phyloP scores from a whole-genome alignment of 2,888 invertebrate genomes.

The Celastrina argiolus region DNA sequence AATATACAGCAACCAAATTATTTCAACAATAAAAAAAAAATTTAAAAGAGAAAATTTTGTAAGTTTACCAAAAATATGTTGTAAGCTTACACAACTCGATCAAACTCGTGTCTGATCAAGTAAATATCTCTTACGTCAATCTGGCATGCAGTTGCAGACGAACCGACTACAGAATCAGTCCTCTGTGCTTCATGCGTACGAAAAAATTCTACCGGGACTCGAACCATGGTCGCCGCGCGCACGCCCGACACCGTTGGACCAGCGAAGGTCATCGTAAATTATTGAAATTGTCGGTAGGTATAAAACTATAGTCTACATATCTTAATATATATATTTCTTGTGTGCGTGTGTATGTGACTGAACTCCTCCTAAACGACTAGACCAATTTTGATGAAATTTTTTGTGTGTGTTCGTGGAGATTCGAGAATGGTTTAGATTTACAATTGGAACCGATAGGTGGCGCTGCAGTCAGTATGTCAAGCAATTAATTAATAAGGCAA shows the following conservation, averaged over 20 bases:
- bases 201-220: background rate
- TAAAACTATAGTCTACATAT: background rate
- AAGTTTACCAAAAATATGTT: constrained; percentile 42
- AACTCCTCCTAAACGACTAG: too few species aligned
- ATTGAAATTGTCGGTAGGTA: background rate
- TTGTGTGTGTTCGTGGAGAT: too few species aligned
- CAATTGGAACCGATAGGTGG: too few species aligned
- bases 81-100: constrained; percentile 64
- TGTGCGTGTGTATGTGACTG: too few species aligned
- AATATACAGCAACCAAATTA: too few species aligned
- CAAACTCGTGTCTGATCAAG: constrained; percentile 36
- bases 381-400: too few species aligned
- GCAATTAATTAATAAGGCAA: too few species aligned
- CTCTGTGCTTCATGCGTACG: constrained; percentile 56
- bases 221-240: background rate
- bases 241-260: background rate
- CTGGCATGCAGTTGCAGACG: constrained; percentile 65
- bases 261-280: background rate
- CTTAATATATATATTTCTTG: too few species aligned
- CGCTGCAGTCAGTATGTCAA: too few species aligned
- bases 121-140: constrained; percentile 52
- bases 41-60: too few species aligned
- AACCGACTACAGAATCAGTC: constrained; percentile 42
- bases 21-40: too few species aligned
- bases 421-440: too few species aligned